Evolutionary conservation across 92 coral and sea anemone species (phyloP).

Genomic region (Isaurus tuberculatus): DNA sequence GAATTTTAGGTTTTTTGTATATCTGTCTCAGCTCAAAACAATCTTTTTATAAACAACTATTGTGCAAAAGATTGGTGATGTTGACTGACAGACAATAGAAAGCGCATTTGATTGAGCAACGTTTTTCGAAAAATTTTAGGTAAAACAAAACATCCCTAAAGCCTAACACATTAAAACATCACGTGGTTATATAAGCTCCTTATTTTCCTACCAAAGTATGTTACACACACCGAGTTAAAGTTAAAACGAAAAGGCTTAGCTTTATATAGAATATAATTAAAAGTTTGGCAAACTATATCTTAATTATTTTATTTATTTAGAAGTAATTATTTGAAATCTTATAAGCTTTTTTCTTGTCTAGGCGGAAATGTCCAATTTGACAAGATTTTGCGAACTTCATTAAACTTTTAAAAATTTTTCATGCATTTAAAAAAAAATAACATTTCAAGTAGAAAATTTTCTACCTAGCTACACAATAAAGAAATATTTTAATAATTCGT

Average conservation of each 20-base stretch:
- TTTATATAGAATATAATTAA: not conserved
- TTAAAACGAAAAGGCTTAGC: not conserved
- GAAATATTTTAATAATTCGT: not conserved
- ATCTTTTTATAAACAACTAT: no score
- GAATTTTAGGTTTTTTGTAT: no score
- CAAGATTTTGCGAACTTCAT: conserved; percentile 15
- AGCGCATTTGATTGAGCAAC: no score
- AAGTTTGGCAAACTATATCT: not conserved
- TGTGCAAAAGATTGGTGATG: no score
- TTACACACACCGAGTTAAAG: no score
- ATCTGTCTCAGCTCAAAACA: no score
- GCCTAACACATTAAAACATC: no score
- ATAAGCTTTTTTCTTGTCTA: not conserved
- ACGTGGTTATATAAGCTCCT: no score
- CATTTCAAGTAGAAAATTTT: not conserved
- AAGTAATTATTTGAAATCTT: not conserved
- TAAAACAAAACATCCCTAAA: no score
- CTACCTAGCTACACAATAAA: not conserved
- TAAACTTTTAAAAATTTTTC: conserved; percentile 15
- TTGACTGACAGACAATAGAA: no score
- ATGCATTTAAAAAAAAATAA: not conserved
- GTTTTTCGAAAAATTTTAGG: no score
- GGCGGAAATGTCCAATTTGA: not conserved
- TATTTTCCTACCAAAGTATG: no score
- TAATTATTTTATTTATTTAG: not conserved